Percentiles rank a stretch among this genome's conserved stretches.
phyloP scores from a whole-genome alignment of 92 coral and sea anemone genomes.

The Zoanthus gigantus region DNA sequence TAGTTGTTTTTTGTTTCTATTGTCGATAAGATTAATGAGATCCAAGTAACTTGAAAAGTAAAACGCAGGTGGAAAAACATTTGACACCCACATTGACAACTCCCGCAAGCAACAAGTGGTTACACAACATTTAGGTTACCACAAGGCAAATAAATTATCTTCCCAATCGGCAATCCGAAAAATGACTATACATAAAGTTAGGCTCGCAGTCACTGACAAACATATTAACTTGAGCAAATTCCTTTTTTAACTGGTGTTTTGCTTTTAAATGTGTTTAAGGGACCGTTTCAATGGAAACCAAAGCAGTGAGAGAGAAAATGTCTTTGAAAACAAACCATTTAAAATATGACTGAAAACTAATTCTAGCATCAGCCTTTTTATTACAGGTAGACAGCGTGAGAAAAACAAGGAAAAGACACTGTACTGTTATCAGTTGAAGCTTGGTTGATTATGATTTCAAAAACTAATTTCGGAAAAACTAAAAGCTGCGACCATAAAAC shows the following conservation, averaged over 20 bases:
- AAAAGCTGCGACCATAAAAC: no score
- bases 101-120: conserved; percentile 46
- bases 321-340: neutral
- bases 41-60: conserved; percentile 7
- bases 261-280: neutral
- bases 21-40: conserved; percentile 40
- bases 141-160: neutral
- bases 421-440: neutral
- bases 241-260: neutral
- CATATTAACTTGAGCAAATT: neutral
- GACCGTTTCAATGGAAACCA: conserved; percentile 34
- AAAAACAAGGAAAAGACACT: neutral
- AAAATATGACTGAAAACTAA: neutral
- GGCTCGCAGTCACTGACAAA: neutral
- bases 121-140: conserved; percentile 10
- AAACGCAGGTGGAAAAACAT: conserved; percentile 17
- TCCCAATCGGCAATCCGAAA: neutral
- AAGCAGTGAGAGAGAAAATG: neutral
- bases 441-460: neutral
- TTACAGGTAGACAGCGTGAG: neutral
- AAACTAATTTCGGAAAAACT: no score
- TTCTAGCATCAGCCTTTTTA: conserved; percentile 8
- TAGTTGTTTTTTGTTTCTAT: conserved; percentile 30
- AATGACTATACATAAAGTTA: neutral
- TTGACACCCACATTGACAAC: neutral